Evolutionary conservation across 2,113 vertebrate species (phyloP).

Genomic region (Solea solea): DNA sequence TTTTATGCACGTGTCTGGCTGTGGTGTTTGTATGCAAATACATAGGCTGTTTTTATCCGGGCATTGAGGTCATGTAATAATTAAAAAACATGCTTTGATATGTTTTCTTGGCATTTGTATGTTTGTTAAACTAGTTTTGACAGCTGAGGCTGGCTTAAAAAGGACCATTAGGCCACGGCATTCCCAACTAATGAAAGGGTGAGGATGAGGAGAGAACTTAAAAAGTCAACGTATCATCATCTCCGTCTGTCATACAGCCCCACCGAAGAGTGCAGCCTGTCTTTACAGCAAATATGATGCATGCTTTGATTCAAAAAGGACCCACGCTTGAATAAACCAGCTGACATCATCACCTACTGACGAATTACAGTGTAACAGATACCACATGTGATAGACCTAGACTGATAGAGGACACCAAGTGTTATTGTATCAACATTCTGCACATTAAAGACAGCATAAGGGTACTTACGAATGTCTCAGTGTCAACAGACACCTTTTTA

Average conservation of each 20-base stretch:
- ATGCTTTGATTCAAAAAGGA: conserved; percentile 29
- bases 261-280: conserved; percentile 29
- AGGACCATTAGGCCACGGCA: conserved; percentile 49
- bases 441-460: conserved; percentile 9
- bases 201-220: conserved; percentile 40
- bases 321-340: conserved; percentile 21
- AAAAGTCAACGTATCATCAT: conserved; percentile 58
- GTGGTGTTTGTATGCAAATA: background rate
- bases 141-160: conserved; percentile 44
- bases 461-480: conserved; percentile 72
- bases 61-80: conserved; percentile 1
- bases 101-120: conserved; percentile 10
- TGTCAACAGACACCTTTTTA: conserved; percentile 66
- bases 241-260: conserved; percentile 34
- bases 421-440: conserved; percentile 14
- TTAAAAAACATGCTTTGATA: conserved; percentile 25
- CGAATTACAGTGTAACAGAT: conserved; percentile 12
- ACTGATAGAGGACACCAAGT: conserved; percentile 16
- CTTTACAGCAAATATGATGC: conserved; percentile 13
- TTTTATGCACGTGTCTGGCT: background rate
- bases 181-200: conserved; percentile 69
- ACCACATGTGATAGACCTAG: conserved; percentile 7
- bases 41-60: background rate
- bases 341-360: conserved; percentile 13
- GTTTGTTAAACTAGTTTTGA: conserved; percentile 34